Percentiles rank a stretch among this genome's conserved stretches.
These are phyloP conservation scores for Mesoclemmys tuberculata DNA, from an alignment of 2,113 vertebrate species.

Conservation along the genomic window DNA sequence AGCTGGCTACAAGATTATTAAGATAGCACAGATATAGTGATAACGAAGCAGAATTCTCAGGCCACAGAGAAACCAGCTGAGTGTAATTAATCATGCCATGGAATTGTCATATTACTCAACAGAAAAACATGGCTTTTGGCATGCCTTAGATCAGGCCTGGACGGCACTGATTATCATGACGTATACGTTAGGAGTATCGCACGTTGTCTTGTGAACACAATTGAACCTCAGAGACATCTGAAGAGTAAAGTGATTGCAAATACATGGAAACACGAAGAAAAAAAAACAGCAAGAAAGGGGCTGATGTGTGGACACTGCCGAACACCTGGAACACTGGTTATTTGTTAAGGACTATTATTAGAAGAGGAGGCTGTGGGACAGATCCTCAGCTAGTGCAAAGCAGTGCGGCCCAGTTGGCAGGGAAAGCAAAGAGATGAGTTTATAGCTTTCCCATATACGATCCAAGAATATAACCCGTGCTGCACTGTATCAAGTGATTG, in stretches of 20 bases:
- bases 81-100: constrained; percentile 69
- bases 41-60: constrained; percentile 44
- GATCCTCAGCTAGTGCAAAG: fast-evolving
- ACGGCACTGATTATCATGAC: constrained; percentile 22
- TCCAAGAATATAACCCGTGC: neutral
- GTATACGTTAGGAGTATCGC: constrained; percentile 17
- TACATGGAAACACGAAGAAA: neutral
- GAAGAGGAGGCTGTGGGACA: neutral
- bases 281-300: neutral
- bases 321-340: neutral
- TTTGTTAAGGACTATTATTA: neutral
- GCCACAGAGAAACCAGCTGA: constrained; percentile 50
- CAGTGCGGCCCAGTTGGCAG: neutral
- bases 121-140: constrained; percentile 2
- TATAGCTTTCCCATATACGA: neutral
- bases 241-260: constrained; percentile 1
- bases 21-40: constrained; percentile 38
- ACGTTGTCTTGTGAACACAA: constrained; percentile 1
- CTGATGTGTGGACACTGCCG: neutral
- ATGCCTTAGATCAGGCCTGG: constrained; percentile 42
- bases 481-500: neutral
- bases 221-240: neutral
- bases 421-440: neutral
- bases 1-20: constrained; percentile 41
- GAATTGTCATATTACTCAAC: constrained; percentile 3